Percentiles rank a stretch among this genome's conserved stretches.
Evolutionary conservation across 2,113 vertebrate genomes (phyloP).

Genomic region (Scolopax mira): DNA sequence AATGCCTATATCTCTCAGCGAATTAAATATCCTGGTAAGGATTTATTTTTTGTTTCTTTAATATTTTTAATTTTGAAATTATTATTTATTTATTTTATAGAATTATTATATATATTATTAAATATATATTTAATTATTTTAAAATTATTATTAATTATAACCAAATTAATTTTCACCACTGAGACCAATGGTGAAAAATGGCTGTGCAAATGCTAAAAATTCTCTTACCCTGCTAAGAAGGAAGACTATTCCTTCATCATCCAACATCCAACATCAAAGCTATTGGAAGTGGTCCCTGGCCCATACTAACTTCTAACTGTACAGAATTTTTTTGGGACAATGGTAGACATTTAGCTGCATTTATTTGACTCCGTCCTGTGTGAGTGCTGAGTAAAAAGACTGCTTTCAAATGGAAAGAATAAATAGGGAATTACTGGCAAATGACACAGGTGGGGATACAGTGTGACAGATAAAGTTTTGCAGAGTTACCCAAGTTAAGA

Average conservation of each 20-base stretch:
- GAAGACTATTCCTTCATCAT: too few relatives aligned
- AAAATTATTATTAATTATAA: neutral
- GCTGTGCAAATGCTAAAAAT: neutral
- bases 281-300: neutral
- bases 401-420: neutral
- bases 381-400: neutral
- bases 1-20: neutral
- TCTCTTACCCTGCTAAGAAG: neutral
- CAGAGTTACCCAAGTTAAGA: neutral
- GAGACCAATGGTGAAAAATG: neutral
- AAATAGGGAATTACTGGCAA: neutral
- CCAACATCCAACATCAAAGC: too few relatives aligned
- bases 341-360: neutral
- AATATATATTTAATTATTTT: too few relatives aligned
- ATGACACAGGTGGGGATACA: neutral
- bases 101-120: too few relatives aligned
- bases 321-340: neutral
- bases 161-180: too few relatives aligned
- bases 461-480: neutral
- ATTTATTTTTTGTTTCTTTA: neutral
- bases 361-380: fast-evolving
- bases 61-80: neutral
- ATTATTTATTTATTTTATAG: too few relatives aligned
- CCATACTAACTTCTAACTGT: neutral
- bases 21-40: neutral